A percentile compares a stretch with the other conserved stretches of the same genome.
These are phyloP conservation scores for Girardia tigrina DNA, from an alignment of 2,888 invertebrate species.

Conservation along the genomic window DNA sequence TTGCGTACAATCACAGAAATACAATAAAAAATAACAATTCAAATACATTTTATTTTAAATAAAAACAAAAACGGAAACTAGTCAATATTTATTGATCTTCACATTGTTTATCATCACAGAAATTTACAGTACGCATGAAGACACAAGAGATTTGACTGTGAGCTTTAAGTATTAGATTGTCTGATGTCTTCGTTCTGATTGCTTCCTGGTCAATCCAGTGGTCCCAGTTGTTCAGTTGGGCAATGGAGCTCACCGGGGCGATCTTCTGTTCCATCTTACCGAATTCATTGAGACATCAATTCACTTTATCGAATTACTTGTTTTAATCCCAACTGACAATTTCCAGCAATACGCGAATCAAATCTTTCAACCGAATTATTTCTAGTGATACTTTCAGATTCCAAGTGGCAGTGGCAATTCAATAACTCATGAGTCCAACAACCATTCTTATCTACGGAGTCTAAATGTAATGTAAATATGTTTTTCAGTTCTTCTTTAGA, in stretches of 20 bases:
- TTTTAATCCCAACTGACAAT: not conserved
- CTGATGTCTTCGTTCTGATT: not conserved
- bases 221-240: not conserved
- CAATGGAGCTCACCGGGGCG: not conserved
- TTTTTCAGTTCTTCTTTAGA: slow-evolving; percentile 56
- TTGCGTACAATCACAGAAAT: no score
- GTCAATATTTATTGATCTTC: no score
- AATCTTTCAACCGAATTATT: not conserved
- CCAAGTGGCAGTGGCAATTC: not conserved
- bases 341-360: not conserved
- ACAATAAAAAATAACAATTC: no score
- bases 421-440: not conserved
- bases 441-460: slow-evolving; percentile 30
- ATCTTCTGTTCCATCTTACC: not conserved
- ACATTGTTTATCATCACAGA: not conserved
- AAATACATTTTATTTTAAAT: no score
- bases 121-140: not conserved
- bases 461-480: slow-evolving; percentile 33
- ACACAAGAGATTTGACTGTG: not conserved
- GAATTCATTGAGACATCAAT: not conserved
- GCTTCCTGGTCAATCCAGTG: not conserved
- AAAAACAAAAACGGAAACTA: no score
- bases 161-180: not conserved
- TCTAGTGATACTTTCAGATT: not conserved
- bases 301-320: not conserved